Percentiles rank a stretch among this genome's conserved stretches.
phyloP scores from a whole-genome alignment of 2,113 vertebrate genomes.

The Vireo altiloquus region DNA sequence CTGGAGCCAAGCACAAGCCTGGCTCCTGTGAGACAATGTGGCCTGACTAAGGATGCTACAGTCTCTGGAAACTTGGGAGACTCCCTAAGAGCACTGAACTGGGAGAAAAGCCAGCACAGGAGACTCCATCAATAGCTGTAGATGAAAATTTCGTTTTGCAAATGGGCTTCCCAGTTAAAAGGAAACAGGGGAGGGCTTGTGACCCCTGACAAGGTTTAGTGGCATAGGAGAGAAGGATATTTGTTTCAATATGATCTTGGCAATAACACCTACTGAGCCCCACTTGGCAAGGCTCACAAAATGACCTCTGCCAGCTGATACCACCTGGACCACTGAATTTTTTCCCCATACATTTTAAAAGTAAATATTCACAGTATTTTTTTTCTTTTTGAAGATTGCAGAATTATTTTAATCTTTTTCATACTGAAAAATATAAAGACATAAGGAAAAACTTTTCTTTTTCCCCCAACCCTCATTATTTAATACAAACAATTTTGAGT shows the following conservation, averaged over 20 bases:
- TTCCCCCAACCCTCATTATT: neutral
- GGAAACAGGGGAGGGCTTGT: neutral
- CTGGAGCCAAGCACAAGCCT: neutral
- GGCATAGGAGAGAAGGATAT: neutral
- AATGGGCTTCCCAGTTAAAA: neutral
- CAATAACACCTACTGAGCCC: neutral
- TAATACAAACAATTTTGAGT: neutral
- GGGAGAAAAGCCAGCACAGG: neutral
- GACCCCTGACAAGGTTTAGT: neutral
- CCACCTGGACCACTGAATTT: neutral
- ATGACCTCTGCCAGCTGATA: neutral
- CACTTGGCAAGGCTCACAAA: neutral
- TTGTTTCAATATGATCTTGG: neutral
- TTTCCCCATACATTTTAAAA: neutral
- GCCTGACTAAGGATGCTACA: neutral
- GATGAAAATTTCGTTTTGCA: neutral
- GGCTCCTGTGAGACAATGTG: accelerated
- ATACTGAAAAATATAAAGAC: neutral
- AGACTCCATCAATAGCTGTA: neutral
- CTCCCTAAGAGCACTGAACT: neutral
- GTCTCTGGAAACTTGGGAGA: neutral
- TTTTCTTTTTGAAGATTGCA: neutral
- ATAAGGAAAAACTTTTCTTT: neutral
- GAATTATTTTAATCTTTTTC: neutral
- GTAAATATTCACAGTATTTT: neutral